A percentile compares a stretch with the other conserved stretches of the same genome.
phyloP scores from a whole-genome alignment of 2,113 vertebrate species.

The Pungitius pungitius region DNA sequence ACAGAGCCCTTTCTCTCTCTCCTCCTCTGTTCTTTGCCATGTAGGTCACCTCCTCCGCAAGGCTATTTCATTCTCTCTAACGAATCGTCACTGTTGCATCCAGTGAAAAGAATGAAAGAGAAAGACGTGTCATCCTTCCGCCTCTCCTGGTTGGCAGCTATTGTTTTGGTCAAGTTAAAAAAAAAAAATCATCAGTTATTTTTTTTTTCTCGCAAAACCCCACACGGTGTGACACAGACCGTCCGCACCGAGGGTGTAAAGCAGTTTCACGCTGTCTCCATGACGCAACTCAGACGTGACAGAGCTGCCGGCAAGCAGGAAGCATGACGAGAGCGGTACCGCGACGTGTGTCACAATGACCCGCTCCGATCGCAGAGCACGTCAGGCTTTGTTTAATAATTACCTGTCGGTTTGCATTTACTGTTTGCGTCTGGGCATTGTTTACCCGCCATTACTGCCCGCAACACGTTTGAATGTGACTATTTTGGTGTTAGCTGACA shows the following conservation, averaged over 20 bases:
- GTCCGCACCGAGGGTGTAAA: slow-evolving; percentile 10
- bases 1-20: slow-evolving; percentile 22
- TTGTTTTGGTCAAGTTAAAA: slow-evolving; percentile 48
- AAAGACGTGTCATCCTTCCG: slow-evolving; percentile 65
- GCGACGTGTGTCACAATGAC: slow-evolving; percentile 41
- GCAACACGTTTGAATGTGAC: not conserved
- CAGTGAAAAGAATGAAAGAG: slow-evolving; percentile 44
- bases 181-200: not conserved
- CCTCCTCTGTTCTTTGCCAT: slow-evolving; percentile 52
- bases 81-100: slow-evolving; percentile 62
- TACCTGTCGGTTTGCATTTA: not conserved
- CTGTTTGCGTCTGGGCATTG: not conserved
- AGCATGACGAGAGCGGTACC: slow-evolving; percentile 21
- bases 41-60: slow-evolving; percentile 72
- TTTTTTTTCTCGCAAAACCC: slow-evolving; percentile 38
- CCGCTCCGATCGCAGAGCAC: slow-evolving; percentile 19
- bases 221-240: slow-evolving; percentile 49
- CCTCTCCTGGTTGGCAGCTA: slow-evolving; percentile 41
- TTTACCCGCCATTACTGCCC: not conserved
- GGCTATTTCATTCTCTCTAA: slow-evolving; percentile 27
- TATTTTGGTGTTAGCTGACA: not conserved
- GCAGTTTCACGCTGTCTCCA: slow-evolving; percentile 32
- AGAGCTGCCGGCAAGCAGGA: slow-evolving; percentile 38
- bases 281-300: slow-evolving; percentile 43
- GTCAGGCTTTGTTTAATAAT: not conserved